Evolutionary conservation across 2,113 vertebrate species (phyloP).

Genomic region (Chascanopsetta lugubris): DNA sequence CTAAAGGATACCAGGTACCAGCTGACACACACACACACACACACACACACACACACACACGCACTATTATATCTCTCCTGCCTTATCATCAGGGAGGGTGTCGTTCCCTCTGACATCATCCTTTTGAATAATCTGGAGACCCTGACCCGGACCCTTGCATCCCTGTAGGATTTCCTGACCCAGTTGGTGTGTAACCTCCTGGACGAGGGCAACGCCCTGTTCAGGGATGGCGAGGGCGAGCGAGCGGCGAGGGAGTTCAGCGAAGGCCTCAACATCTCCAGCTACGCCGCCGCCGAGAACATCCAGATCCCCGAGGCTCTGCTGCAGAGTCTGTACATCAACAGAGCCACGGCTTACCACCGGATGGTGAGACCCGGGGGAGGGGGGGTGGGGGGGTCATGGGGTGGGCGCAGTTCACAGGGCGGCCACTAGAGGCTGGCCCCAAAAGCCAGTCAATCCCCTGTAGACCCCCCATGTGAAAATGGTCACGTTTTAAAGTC

Average conservation of each 20-base stretch:
- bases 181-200: conserved; percentile 90
- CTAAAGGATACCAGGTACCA: conserved; percentile 89
- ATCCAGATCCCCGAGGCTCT: conserved; percentile 84
- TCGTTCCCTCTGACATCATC: not conserved
- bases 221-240: conserved; percentile 84
- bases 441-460: too few species aligned
- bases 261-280: conserved; percentile 88
- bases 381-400: too few species aligned
- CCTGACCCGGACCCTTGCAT: not conserved
- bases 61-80: not conserved
- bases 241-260: conserved; percentile 86
- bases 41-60: not conserved
- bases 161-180: conserved; percentile 85
- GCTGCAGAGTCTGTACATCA: conserved; percentile 89
- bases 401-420: too few species aligned
- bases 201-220: conserved; percentile 89
- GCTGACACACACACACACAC: not conserved
- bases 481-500: too few species aligned
- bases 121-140: not conserved
- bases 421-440: too few species aligned
- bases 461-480: too few species aligned
- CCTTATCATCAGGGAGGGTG: not conserved
- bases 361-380: conserved; percentile 88
- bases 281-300: conserved; percentile 84
- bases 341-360: conserved; percentile 89